Base-by-base conservation (phyloP, 1,140 invertebrate genomes). In the Neodiprion virginianus region DNA sequence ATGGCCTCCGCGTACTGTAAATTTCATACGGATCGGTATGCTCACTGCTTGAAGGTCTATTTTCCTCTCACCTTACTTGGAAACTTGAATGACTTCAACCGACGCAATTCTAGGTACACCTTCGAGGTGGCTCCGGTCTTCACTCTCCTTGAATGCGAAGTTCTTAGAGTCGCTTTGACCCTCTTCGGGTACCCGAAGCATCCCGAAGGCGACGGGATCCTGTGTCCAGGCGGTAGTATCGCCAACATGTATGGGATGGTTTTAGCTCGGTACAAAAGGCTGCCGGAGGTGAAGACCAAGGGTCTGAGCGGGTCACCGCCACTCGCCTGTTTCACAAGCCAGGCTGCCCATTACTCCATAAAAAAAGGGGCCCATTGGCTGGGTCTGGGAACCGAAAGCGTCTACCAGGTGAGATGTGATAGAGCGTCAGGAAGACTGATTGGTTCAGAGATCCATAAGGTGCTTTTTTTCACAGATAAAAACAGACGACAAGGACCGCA, bases 331-430 rank as follows among this genome's bases (percentile, higher is more conserved):
- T 95, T 95, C 75, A 92, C 93, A 28, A 96, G 94, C n/a, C 91
- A 95, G 83, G 93, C 96, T 87, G 93, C 94, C 74, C 97, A 98
- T 86, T 98, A 98, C 85, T 98, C 97, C 0, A 92, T 97, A 14
- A 90, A 91, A 77, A 96, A 96, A 87, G 92, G 90, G 4, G 92
- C 93, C 1, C 92, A 95, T 80, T 94, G 96, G 92, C 85, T 97
- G 9, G 96, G 96, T 0, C 85, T 97, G 40, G 96, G 96, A 0
- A 93, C 91, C 0, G 92, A 97, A 40, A 93, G 83, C 23, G 77
- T 88, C 12, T 84, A 83, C 50, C 83, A 86, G 80, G 86, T 88
- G 53, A 5, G 53, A n/a, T 12, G 14, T 74, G 10, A 69, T 40
- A 7, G n/a, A 61, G 11, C 53, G 8, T 2, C 28, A 40, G 2